Conservation (phyloP, 2,888 invertebrate species). For the Gandaritis pyraliata region DNA sequence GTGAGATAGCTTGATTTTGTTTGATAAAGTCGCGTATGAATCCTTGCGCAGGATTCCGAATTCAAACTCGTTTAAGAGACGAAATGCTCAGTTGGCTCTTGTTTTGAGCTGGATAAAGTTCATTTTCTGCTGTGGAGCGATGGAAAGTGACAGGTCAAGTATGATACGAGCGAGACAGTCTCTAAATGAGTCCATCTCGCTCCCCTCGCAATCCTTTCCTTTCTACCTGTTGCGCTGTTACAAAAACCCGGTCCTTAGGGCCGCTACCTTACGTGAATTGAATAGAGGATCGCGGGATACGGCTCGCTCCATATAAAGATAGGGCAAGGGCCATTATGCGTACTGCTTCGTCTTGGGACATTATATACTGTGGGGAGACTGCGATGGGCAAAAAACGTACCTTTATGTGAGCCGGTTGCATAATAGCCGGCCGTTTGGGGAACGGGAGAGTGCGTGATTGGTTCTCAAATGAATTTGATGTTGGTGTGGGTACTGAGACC, state of each 20-base stretch:
- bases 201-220: conserved; percentile 83
- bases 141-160: neutral
- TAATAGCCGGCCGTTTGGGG: conserved; percentile 72
- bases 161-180: conserved; percentile 64
- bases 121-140: neutral
- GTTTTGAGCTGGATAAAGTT: neutral
- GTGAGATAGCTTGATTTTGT: neutral
- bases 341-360: conserved; percentile 65
- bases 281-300: conserved; percentile 81
- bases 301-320: conserved; percentile 83
- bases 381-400: conserved; percentile 62
- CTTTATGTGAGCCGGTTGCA: conserved; percentile 74
- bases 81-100: neutral
- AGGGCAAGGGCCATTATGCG: conserved; percentile 78
- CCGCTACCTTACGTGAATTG: conserved; percentile 84
- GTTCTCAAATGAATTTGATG: conserved; percentile 50
- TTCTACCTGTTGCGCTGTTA: conserved; percentile 84
- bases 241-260: conserved; percentile 84
- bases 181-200: conserved; percentile 61
- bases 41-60: neutral
- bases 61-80: neutral
- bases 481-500: conserved; percentile 10
- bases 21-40: neutral
- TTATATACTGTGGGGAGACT: conserved; percentile 73
- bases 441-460: conserved; percentile 68